These are phyloP conservation scores for Didymodactylos carnosus DNA, from an alignment of 2,888 invertebrate species.

Conservation along the genomic window DNA sequence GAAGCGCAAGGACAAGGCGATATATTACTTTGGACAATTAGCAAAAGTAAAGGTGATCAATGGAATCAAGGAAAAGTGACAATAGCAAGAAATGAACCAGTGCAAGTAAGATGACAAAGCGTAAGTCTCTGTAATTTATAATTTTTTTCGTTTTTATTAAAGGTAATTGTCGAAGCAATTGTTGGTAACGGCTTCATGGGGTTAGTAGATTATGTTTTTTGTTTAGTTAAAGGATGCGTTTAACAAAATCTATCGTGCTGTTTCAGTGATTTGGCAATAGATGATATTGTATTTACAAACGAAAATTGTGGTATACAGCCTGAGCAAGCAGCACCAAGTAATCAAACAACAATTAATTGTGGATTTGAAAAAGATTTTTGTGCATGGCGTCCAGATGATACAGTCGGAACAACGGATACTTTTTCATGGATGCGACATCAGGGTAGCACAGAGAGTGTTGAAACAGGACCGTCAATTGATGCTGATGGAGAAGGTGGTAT, in stretches of 20 bases:
- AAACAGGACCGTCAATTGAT: background rate
- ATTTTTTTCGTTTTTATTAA: background rate
- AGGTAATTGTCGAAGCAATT: background rate
- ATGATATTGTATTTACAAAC: constrained; percentile 21
- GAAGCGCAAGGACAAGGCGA: no score
- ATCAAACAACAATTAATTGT: constrained; percentile 17
- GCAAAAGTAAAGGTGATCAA: constrained; percentile 18
- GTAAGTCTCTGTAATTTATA: no score
- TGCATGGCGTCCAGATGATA: constrained; percentile 3
- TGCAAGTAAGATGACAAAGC: background rate
- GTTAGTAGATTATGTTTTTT: background rate
- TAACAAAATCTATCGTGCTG: background rate
- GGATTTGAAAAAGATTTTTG: constrained; percentile 22
- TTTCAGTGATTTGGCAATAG: constrained; percentile 23
- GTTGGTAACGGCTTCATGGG: background rate
- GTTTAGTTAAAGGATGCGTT: constrained; percentile 16
- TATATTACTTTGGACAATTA: constrained; percentile 24
- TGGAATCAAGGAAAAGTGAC: constrained; percentile 11
- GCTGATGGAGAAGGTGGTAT: background rate
- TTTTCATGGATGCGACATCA: constrained; percentile 6
- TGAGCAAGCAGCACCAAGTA: background rate
- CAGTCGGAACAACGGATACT: background rate
- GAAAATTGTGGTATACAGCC: constrained; percentile 19
- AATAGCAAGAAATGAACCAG: background rate
- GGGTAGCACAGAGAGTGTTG: background rate